Percentiles rank a stretch among this genome's conserved stretches.
Evolutionary conservation across 2,113 vertebrate species (phyloP).

Genomic region (Acanthochromis polyacanthus): DNA sequence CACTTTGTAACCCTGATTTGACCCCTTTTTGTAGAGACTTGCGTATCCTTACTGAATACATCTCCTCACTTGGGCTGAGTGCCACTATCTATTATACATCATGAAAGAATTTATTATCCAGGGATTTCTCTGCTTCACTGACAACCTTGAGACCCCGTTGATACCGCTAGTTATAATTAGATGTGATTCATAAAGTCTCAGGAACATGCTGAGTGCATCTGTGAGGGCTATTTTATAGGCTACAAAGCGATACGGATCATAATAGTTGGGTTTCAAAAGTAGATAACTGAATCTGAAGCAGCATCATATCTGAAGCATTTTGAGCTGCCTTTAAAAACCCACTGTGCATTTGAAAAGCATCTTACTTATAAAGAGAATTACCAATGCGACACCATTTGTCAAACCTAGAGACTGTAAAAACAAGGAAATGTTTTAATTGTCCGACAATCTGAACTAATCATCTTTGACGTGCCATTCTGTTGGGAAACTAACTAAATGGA

Average conservation of each 20-base stretch:
- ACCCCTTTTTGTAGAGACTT: not conserved
- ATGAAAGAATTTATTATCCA: not conserved
- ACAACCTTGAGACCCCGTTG: not conserved
- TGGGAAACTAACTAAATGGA: too few species aligned
- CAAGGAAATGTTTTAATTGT: too few species aligned
- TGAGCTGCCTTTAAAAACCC: too few species aligned
- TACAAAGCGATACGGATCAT: not conserved
- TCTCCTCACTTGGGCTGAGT: not conserved
- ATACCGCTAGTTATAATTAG: not conserved
- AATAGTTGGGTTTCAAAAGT: not conserved
- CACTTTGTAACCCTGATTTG: not conserved
- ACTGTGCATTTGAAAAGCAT: too few species aligned
- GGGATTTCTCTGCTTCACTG: not conserved
- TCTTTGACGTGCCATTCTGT: too few species aligned
- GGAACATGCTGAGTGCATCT: not conserved
- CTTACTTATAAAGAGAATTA: too few species aligned
- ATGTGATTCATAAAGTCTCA: not conserved
- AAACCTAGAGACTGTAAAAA: too few species aligned
- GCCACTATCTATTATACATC: not conserved
- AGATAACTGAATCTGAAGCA: not conserved
- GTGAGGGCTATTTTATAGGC: not conserved
- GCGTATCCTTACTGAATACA: not conserved
- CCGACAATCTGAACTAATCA: too few species aligned
- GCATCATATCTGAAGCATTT: not conserved
- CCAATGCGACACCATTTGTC: too few species aligned